A percentile compares a stretch with the other conserved stretches of the same genome.
Evolutionary conservation across 2,113 vertebrate genomes (phyloP).

Genomic region (Tursiops truncatus): DNA sequence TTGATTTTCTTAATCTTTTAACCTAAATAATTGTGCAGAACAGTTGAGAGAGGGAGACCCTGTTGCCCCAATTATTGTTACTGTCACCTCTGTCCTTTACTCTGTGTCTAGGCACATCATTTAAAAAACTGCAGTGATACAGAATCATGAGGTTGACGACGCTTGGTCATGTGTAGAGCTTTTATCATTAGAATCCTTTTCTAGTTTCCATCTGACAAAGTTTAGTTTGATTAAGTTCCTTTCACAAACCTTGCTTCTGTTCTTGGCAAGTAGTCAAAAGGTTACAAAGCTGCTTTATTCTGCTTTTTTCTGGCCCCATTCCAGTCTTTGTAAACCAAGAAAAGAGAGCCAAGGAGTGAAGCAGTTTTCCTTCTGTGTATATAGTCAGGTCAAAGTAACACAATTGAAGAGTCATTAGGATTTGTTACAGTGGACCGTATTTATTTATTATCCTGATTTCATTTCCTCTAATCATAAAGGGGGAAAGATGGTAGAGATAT

Average conservation of each 20-base stretch:
- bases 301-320: constrained; percentile 14
- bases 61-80: neutral
- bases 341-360: neutral
- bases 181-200: neutral
- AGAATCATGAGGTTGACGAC: neutral
- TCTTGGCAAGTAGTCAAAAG: constrained; percentile 41
- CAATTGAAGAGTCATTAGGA: neutral
- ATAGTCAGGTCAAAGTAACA: constrained; percentile 18
- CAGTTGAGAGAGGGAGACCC: neutral
- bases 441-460: constrained; percentile 1
- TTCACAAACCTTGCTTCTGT: neutral
- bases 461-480: constrained; percentile 19
- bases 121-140: neutral
- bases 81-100: neutral
- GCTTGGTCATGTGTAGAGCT: neutral
- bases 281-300: constrained; percentile 59
- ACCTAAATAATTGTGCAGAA: neutral
- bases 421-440: neutral
- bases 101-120: neutral
- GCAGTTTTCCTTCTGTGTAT: neutral
- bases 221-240: constrained; percentile 6
- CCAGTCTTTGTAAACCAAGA: constrained; percentile 48
- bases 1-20: constrained; percentile 35
- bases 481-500: neutral
- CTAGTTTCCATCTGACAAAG: neutral